A percentile compares a stretch with the other conserved stretches of the same genome.
phyloP scores from a whole-genome alignment of 2,888 invertebrate species.

The Isotomurus palustris region DNA sequence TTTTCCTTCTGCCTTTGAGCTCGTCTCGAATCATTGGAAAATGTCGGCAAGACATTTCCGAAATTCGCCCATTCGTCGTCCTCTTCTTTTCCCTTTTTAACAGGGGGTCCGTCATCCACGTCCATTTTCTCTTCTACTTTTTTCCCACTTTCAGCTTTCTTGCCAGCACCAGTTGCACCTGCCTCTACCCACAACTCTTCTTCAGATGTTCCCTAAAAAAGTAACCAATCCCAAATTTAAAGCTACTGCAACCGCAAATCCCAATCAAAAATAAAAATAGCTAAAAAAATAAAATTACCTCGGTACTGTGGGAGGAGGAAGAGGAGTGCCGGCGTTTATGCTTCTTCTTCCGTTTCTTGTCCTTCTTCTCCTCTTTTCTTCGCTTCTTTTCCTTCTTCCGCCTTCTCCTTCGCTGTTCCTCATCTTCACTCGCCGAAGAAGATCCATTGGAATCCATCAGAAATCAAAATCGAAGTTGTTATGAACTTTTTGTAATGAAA shows the following conservation, averaged over 20 bases:
- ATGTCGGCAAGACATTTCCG: constrained; percentile 31
- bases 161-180: not conserved
- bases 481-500: too few relatives aligned
- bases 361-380: constrained; percentile 13
- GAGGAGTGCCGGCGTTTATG: constrained; percentile 9
- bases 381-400: constrained; percentile 16
- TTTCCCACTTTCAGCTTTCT: constrained; percentile 9
- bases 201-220: constrained; percentile 12
- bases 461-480: too few relatives aligned
- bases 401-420: not conserved
- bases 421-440: not conserved
- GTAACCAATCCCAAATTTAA: not conserved
- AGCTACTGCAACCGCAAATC: not conserved
- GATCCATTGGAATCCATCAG: too few relatives aligned
- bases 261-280: not conserved
- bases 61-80: constrained; percentile 31
- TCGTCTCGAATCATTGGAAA: constrained; percentile 35
- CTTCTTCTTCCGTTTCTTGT: constrained; percentile 21
- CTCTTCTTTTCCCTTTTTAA: not conserved
- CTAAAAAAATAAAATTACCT: constrained; percentile 11
- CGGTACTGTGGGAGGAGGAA: constrained; percentile 24
- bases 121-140: not conserved
- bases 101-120: too few relatives aligned
- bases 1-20: constrained; percentile 30
- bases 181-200: constrained; percentile 21